These are phyloP conservation scores for Mesoclemmys tuberculata DNA, from an alignment of 2,113 vertebrate genomes.

Conservation along the genomic window DNA sequence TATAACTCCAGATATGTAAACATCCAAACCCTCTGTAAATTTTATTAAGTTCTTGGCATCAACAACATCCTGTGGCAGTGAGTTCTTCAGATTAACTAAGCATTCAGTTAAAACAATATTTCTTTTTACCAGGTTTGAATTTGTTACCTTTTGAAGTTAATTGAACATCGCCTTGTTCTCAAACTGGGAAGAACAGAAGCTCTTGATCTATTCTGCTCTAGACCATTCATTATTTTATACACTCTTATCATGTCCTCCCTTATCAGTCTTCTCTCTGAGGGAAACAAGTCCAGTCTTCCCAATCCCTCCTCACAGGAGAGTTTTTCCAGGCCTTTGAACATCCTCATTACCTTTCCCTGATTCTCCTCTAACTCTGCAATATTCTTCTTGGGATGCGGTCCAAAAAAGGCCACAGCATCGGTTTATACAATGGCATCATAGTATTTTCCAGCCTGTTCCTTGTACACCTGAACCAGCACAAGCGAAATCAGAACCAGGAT, in stretches of 20 bases:
- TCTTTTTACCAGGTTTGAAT: slow-evolving; percentile 19
- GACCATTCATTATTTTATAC: neutral
- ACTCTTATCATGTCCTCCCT: neutral
- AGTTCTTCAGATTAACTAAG: neutral
- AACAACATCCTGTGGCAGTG: neutral
- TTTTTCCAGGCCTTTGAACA: neutral
- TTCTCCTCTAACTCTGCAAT: neutral
- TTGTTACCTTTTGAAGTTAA: slow-evolving; percentile 14
- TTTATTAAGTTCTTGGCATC: neutral
- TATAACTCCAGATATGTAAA: neutral
- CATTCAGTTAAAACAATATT: neutral
- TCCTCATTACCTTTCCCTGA: neutral
- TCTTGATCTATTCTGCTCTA: neutral
- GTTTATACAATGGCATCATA: slow-evolving; percentile 17
- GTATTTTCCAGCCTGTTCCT: neutral
- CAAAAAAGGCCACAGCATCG: neutral
- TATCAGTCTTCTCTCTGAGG: neutral
- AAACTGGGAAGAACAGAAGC: neutral
- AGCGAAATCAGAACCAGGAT: neutral
- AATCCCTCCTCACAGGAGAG: neutral
- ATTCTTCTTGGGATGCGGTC: neutral
- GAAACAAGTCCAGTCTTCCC: slow-evolving; percentile 23
- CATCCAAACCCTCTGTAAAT: neutral
- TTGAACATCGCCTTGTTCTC: neutral
- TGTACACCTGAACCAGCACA: neutral